phyloP scores from a whole-genome alignment of 2,797 vertebrate species.

The Onychomys leucogaster region DNA sequence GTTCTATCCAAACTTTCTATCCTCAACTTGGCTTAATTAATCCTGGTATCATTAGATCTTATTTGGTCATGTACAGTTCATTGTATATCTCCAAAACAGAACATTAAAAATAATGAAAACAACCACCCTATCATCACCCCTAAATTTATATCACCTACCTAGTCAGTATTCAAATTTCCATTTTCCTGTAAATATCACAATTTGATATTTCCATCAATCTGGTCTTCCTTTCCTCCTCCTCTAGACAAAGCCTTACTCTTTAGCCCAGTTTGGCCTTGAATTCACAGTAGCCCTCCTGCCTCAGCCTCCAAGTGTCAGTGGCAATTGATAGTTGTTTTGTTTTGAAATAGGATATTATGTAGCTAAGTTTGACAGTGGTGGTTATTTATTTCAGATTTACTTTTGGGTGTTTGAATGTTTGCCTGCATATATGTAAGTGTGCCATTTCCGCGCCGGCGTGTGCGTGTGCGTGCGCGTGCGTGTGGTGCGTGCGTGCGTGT shows the following conservation, averaged over 20 bases:
- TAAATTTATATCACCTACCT: background rate
- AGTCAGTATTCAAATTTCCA: conserved; percentile 32
- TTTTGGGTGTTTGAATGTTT: background rate
- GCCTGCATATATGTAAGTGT: background rate
- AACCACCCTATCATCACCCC: background rate
- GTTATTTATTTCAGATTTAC: background rate
- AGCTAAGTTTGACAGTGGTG: background rate
- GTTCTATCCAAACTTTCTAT: background rate
- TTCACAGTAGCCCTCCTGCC: background rate
- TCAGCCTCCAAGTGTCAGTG: background rate
- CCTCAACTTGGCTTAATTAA: background rate
- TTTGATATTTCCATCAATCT: background rate
- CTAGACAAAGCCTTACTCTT: background rate
- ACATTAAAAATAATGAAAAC: background rate
- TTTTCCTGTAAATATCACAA: background rate
- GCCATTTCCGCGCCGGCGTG: too few relatives aligned
- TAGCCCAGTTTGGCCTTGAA: background rate
- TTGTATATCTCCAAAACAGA: conserved; percentile 43
- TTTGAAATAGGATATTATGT: background rate
- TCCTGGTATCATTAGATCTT: background rate
- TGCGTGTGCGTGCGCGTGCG: too few relatives aligned
- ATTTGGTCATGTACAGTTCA: conserved; percentile 11
- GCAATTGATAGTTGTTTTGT: conserved; percentile 38
- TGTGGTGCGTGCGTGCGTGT: too few relatives aligned
- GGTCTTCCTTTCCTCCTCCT: background rate